Evolutionary conservation across 2,113 vertebrate species (phyloP).

Genomic region (Daboia siamensis): DNA sequence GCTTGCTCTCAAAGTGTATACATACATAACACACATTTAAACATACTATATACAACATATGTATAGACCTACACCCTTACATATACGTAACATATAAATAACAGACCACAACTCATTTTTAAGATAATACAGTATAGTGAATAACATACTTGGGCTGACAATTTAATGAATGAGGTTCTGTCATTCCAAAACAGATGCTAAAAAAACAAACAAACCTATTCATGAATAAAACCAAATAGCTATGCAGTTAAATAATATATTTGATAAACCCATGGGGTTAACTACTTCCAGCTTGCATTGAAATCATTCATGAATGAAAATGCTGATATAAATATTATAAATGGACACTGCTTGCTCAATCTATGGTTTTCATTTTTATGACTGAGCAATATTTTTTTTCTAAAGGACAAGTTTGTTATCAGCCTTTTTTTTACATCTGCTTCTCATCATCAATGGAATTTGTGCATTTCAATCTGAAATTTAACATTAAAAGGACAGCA

Average conservation of each 20-base stretch:
- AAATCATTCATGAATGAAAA: not conserved
- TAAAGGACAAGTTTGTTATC: conserved; percentile 16
- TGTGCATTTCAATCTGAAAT: not conserved
- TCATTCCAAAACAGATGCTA: not conserved
- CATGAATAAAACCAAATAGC: not conserved
- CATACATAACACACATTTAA: no score
- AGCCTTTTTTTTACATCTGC: not conserved
- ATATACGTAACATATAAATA: not conserved
- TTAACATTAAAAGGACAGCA: conserved; percentile 15
- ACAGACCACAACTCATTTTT: not conserved
- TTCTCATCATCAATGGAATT: not conserved
- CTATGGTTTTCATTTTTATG: conserved; percentile 17
- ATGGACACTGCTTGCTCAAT: not conserved
- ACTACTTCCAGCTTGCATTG: not conserved
- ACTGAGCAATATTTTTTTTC: not conserved
- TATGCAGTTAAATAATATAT: not conserved
- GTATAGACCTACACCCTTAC: no score
- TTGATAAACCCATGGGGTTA: not conserved
- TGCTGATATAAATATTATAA: not conserved
- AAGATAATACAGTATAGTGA: not conserved
- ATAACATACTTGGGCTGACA: not conserved
- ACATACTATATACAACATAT: no score
- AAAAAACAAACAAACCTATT: not conserved
- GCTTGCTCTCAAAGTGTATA: no score
- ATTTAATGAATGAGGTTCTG: not conserved